These are phyloP conservation scores for Xiphydria camelus DNA, from an alignment of 2,888 invertebrate genomes.

Conservation along the genomic window DNA sequence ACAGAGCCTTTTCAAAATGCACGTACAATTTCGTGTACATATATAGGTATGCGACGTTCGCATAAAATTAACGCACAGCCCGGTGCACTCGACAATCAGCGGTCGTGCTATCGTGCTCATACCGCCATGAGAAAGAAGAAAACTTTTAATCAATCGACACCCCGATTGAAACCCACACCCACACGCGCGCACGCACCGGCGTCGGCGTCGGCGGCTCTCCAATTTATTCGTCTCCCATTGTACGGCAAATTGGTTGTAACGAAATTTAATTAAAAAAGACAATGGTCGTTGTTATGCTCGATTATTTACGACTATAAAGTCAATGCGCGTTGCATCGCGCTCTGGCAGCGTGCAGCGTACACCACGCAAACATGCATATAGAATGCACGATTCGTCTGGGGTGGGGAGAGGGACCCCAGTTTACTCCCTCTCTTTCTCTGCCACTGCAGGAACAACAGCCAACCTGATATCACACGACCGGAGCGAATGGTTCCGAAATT, in stretches of 20 bases:
- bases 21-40: too few relatives aligned
- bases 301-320: slow-evolving; percentile 29
- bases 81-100: neutral
- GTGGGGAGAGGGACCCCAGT: too few relatives aligned
- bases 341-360: neutral
- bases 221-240: slow-evolving; percentile 26
- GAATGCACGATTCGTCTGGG: too few relatives aligned
- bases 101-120: neutral
- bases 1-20: too few relatives aligned
- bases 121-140: neutral
- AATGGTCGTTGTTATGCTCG: slow-evolving; percentile 29
- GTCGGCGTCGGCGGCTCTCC: neutral
- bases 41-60: too few relatives aligned
- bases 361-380: neutral
- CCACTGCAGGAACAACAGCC: slow-evolving; percentile 9
- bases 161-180: neutral
- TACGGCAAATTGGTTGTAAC: slow-evolving; percentile 34
- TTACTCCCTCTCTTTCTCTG: too few relatives aligned
- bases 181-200: neutral
- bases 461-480: slow-evolving; percentile 22
- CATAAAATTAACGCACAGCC: too few relatives aligned
- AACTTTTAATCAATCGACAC: neutral
- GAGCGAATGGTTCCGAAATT: slow-evolving; percentile 34
- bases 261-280: slow-evolving; percentile 40
- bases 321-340: neutral